Conservation (phyloP, 2,797 vertebrate genomes). For the Hyperoplus immaculatus region DNA sequence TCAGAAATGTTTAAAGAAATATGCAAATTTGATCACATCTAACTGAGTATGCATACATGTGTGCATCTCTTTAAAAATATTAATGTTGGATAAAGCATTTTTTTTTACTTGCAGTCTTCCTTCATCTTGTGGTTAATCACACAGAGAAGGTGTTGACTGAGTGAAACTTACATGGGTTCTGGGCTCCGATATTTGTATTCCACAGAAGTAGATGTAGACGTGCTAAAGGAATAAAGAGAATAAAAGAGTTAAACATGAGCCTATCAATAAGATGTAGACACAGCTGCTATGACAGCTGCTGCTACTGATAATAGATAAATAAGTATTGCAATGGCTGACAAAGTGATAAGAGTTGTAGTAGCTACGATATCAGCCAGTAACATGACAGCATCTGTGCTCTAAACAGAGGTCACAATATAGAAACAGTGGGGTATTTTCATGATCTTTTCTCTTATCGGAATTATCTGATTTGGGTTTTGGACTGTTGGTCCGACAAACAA, state of each 20-base stretch:
- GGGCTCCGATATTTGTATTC: constrained; percentile 37
- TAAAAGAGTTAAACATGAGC: constrained; percentile 4
- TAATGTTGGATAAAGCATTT: neutral
- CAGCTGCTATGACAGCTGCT: neutral
- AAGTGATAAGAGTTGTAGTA: constrained; percentile 27
- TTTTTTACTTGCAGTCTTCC: neutral
- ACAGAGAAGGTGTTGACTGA: neutral
- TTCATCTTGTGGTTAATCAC: neutral
- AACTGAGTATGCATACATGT: neutral
- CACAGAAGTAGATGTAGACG: constrained; percentile 2
- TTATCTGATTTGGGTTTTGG: neutral
- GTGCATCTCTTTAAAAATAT: neutral
- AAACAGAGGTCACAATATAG: constrained; percentile 37
- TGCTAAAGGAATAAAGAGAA: constrained; percentile 32
- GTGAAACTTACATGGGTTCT: constrained; percentile 35
- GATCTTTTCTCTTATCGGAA: constrained; percentile 77
- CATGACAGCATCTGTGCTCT: constrained; percentile 29
- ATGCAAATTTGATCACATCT: too few relatives aligned
- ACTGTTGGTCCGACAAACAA: neutral
- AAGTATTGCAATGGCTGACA: constrained; percentile 24
- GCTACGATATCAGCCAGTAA: constrained; percentile 38
- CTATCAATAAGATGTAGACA: constrained; percentile 1
- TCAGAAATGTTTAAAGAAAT: too few relatives aligned
- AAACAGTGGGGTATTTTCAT: constrained; percentile 44
- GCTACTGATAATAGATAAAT: constrained; percentile 30